Evolutionary conservation across 2,797 vertebrate species (phyloP), one percentile per base, ranked within the genome.

Genomic region (Hyperoplus lanceolatus): DNA sequence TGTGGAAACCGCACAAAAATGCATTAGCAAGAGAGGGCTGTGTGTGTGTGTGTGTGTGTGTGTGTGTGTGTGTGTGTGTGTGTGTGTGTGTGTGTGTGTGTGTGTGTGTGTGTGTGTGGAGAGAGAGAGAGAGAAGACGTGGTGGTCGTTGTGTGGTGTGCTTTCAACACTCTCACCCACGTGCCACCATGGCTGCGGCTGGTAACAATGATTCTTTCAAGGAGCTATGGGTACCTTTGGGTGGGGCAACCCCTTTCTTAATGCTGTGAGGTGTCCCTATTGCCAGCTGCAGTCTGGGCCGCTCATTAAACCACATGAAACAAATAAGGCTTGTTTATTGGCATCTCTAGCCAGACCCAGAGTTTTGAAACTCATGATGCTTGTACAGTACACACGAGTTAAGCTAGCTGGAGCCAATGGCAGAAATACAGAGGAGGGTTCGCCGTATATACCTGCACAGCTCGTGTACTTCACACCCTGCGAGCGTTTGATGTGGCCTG

Each of bases 261-360:
- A 83, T 84, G 73, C 84, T 90, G 92, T 93, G 91, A 94, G 92
- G 93, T 93, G 93, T 85, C 89, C 75, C 77, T 85, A 51, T 29
- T 53, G 73, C 85, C 91, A 93, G 93, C 86, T 93, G 90, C 67
- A 90, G 91, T 83, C 90, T 90, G 84, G 87, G 74, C 86, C 83
- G 78, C 89, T 91, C 89, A 90, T 92, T 90, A 94, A 92, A 95
- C 95, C 94, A 95, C 94, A 95, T 95, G 93, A 96, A 96, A 95
- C 94, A 90, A 94, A 93, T 87, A 83, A 80, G 86, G 74, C 85
- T 91, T 90, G 75, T 81, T 93, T 93, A 91, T 59, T 84, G 89
- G 81, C 83, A 85, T 89, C 82, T 72, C 82, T 60, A 80, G 79
- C 77, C 79, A 81, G 75, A 58, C 71, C 58, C 8, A 2, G 59